phyloP scores from a whole-genome alignment of 2,888 invertebrate genomes.

The Caenorhabditis zanzibari region DNA sequence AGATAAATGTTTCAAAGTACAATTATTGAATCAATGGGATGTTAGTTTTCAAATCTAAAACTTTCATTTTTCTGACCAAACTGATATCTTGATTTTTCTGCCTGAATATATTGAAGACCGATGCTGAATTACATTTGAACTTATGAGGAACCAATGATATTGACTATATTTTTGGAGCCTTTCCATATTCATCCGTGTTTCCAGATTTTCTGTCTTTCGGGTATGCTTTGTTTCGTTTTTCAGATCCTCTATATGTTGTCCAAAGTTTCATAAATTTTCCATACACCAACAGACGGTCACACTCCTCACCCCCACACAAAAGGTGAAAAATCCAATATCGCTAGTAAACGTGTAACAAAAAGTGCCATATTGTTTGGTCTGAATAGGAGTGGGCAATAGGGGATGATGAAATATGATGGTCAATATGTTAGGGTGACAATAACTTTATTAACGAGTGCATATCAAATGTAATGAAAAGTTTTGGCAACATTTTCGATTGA shows the following conservation, averaged over 20 bases:
- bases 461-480: background rate
- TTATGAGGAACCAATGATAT: too few relatives aligned
- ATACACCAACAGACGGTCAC: background rate
- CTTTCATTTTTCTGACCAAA: too few relatives aligned
- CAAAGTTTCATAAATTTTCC: background rate
- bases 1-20: too few relatives aligned
- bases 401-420: constrained; percentile 28
- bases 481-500: background rate
- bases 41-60: too few relatives aligned
- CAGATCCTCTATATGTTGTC: background rate
- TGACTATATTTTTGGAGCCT: too few relatives aligned
- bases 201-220: too few relatives aligned
- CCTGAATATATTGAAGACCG: too few relatives aligned
- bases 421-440: background rate
- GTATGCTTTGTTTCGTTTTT: background rate
- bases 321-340: background rate
- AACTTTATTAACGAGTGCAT: background rate
- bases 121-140: too few relatives aligned
- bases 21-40: too few relatives aligned
- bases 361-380: constrained; percentile 1
- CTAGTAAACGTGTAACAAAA: background rate
- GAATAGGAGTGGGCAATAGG: constrained; percentile 3
- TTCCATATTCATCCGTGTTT: too few relatives aligned
- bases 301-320: background rate
- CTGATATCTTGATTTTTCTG: too few relatives aligned